Evolutionary conservation across 2,888 invertebrate species (phyloP), one percentile per base, ranked within the genome.

Genomic region (Heteromurus nitidus): DNA sequence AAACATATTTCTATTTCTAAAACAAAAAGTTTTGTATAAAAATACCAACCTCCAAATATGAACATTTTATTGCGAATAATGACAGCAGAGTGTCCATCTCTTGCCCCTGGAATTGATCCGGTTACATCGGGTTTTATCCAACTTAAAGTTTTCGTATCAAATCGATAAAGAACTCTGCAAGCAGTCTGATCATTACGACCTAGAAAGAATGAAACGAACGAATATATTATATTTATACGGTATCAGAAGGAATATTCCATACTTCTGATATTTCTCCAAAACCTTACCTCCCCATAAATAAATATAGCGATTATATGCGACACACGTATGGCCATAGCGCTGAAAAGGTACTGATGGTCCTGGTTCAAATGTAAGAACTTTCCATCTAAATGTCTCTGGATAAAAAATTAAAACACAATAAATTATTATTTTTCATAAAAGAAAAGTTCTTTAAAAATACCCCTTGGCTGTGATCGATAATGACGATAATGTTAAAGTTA

Each of bases 41-140:
- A 47, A n/a, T 7, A 47, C 9, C 1, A 67, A 72, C 75, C 82
- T 79, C 79, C 84, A 47, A 83, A 84, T 53, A 84, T 82, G 28
- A 83, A 82, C 84, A 84, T 84, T 67, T 86, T 84, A 50, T 84
- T 85, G 36, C 86, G 75, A 53, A 86, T 93, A 0, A 95, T 90
- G 88, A 95, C 95, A 0, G 97, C 96, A 0, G 96, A 94, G 89
- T 98, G 97, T 0, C 97, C 98, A 90, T 98, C 97, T 87, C 96
- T 92, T 0, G 96, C 94, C 77, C 93, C 93, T 0, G 97, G 97
- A 30, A 93, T 90, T 64, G 90, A 90, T 0, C 96, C 96, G 1
- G 90, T 90, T 0, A 93, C 93, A 55, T 89, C 84, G 11, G 93
- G 94, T 1, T 91, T 91, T 20, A 91, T 92, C 95, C 95, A 95